Base-by-base conservation (phyloP, 2,113 vertebrate species). In the Labeo catla region DNA sequence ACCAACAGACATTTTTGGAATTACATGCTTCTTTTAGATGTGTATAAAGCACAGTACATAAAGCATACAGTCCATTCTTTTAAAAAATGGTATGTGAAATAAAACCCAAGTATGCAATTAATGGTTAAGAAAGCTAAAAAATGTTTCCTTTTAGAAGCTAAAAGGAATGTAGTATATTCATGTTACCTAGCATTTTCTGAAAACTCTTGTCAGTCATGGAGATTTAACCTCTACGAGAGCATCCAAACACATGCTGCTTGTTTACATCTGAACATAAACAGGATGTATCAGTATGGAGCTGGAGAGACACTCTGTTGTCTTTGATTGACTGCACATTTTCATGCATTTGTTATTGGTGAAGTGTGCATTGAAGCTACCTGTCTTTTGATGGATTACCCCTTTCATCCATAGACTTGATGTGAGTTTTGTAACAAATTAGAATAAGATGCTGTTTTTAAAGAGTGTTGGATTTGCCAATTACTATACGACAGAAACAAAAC, bases 251-350 rank as follows among this genome's bases (percentile, higher is more conserved):
- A 57, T 11, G 50, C 28, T 28, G 6, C 34, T 21, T 78, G 10
- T 78, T 47, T 81, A 16, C 7, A 12, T 45, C 47, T 23, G 19
- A 13, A 80, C 12, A 28, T 47, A 65, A 65, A 49, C 79, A 13
- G 54, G 36, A 45, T 45, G 45, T 45, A 45, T 80, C 77, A 59
- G 54, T n/a, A 45, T 45, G 28, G 50, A 77, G 76, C 39, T 16
- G 4, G 43, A 66, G 21, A 61, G 43, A 49, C 43, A 28, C 59
- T 39, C 39, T 47, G 43, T 34, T 49, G 59, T 81, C 79, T 65
- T 66, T 66, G 79, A 81, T 81, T 81, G 79, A 81, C 79, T 47
- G 78, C 12, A 61, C 34, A 77, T 80, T 63, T 80, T 63, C 57
- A 23, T 47, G 15, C 13, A 49, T 77, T 52, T 85, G 74, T 61